Conservation (phyloP, 2,888 invertebrate species). For the Drosophila kambysellisi region DNA sequence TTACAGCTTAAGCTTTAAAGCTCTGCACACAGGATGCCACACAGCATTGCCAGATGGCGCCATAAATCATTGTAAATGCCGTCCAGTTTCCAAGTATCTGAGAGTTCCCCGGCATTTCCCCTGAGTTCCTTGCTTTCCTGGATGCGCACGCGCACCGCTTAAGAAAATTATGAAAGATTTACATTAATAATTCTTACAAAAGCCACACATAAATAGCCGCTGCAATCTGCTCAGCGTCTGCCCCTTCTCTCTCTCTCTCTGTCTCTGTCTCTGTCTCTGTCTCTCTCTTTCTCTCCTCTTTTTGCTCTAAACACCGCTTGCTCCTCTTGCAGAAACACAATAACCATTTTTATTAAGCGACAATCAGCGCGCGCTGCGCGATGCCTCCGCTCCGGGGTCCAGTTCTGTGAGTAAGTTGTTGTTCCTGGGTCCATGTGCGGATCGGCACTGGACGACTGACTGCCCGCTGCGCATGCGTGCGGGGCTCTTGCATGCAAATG, state of each 20-base stretch:
- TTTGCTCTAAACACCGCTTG: background rate
- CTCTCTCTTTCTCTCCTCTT: background rate
- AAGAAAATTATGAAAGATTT: conserved; percentile 82
- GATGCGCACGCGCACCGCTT: conserved; percentile 80
- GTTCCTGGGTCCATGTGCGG: conserved; percentile 31
- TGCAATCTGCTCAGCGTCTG: conserved; percentile 51
- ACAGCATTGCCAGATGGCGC: conserved; percentile 62
- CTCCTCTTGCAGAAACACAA: conserved; percentile 62
- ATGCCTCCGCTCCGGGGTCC: conserved; percentile 51
- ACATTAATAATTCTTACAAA: conserved; percentile 83
- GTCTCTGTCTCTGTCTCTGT: background rate
- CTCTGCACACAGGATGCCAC: conserved; percentile 55
- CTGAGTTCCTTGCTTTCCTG: conserved; percentile 7
- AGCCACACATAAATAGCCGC: conserved; percentile 80
- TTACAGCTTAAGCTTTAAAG: conserved; percentile 38
- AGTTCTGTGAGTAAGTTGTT: conserved; percentile 49
- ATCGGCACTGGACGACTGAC: conserved; percentile 45
- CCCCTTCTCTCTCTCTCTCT: background rate
- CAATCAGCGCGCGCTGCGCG: conserved; percentile 76
- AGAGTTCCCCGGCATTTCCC: background rate
- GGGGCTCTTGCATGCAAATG: conserved; percentile 82
- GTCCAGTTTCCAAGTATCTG: conserved; percentile 23
- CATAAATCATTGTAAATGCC: conserved; percentile 56
- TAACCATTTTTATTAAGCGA: conserved; percentile 81
- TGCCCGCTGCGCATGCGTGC: conserved; percentile 79